Base-by-base conservation (phyloP, 2,797 vertebrate genomes). In the Acropternis orthonyx region DNA sequence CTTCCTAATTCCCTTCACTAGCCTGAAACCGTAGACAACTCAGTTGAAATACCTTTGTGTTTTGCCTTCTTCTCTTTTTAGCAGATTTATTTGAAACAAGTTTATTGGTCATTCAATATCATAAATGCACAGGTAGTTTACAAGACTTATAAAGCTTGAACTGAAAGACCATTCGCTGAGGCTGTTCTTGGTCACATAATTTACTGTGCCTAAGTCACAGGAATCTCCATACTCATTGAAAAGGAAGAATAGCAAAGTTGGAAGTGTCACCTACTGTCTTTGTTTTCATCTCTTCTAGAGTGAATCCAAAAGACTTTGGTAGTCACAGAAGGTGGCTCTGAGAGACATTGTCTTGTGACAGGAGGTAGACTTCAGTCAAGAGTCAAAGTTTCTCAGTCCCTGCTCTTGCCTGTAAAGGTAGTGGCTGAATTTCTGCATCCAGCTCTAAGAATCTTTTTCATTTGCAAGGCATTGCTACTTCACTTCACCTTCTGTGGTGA, bases 41-140 rank as follows among this genome's bases (percentile, higher is more conserved):
- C 46, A 41, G 20, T 6, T 37, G 23, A 71, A 66, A 61, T n/a
- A 59, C 1, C 5, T 54, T 59, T 21, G 0, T 0, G 34, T 90
- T 91, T 66, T 65, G 8, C 30, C 9, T 14, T 41, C 22, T 62
- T 75, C 12, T 52, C 9, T 56, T 88, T 56, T 52, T 26, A 75
- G 7, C 28, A 65, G 21, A 46, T 55, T 39, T 72, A 56, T 68
- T 62, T 18, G 48, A 48, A 80, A 67, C 2, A 20, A 41, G 12
- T 61, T 56, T 84, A n/a, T 62, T 72, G 66, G 27, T 61, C 18
- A 48, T 67, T 62, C 15, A 28, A 14, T 48, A 28, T n/a, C 32
- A 48, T 32, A 30, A 62, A 11, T 34, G 17, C 6, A 65, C 9
- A 69, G 9, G 22, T 39, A 39, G 36, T 19, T 88, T 41, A 10